A percentile compares a stretch with the other conserved stretches of the same genome.
phyloP scores from a whole-genome alignment of 2,888 invertebrate species.

The Eristalis tenax region DNA sequence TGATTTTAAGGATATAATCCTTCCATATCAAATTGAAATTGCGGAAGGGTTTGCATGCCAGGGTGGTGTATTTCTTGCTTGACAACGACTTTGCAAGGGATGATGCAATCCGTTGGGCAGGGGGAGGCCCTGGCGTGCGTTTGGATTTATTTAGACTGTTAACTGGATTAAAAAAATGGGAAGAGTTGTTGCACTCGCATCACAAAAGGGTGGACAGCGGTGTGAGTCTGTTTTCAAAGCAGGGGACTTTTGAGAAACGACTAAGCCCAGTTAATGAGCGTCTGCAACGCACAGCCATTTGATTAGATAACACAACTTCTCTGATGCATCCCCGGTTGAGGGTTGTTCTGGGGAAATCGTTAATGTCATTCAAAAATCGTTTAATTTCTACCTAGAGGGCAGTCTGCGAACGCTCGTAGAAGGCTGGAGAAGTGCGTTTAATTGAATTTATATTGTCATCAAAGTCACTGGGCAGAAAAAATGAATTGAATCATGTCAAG shows the following conservation, averaged over 20 bases:
- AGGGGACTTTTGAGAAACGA: not conserved
- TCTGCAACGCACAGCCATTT: not conserved
- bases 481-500: too few relatives aligned
- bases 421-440: too few relatives aligned
- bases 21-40: slow-evolving; percentile 68
- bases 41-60: slow-evolving; percentile 37
- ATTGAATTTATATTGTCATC: too few relatives aligned
- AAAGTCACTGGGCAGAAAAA: too few relatives aligned
- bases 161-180: slow-evolving; percentile 56
- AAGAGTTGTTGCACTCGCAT: slow-evolving; percentile 46
- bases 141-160: slow-evolving; percentile 56
- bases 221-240: not conserved
- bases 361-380: not conserved
- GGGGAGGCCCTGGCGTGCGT: slow-evolving; percentile 31
- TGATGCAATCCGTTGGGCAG: slow-evolving; percentile 9
- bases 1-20: slow-evolving; percentile 69
- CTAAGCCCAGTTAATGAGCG: slow-evolving; percentile 20
- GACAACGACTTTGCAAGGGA: not conserved
- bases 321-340: not conserved
- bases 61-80: not conserved
- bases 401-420: too few relatives aligned
- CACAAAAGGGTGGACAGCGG: slow-evolving; percentile 48
- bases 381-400: too few relatives aligned
- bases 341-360: not conserved
- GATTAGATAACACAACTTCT: slow-evolving; percentile 12